Base-by-base conservation (phyloP, 1,140 invertebrate species). In the Drosophila nikananu region DNA sequence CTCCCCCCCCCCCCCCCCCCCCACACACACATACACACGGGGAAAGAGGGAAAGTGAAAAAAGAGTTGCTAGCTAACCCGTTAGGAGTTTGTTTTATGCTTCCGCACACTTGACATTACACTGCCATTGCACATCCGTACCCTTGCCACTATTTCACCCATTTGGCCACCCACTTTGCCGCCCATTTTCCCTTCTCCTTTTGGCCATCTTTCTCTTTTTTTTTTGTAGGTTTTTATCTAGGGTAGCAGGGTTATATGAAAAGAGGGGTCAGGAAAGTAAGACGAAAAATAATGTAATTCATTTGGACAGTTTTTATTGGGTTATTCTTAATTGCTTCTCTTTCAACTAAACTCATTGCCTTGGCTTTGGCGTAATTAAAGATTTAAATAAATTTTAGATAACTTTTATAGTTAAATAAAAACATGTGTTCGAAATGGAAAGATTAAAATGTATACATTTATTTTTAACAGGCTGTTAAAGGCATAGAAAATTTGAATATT, bases 81-180 rank as follows among this genome's bases (percentile, higher is more conserved):
- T 87, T 90, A 67, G 86, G 71, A 89, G 86, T 89, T 89, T 89
- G 81, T 86, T 90, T 89, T 89, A 89, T 89, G 86, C 86, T 81
- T 87, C 81, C 84, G 84, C 84, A 89, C 74, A 89, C 81, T 87
- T 83, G 81, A 89, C 84, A 89, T 87, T 89, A 89, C 84, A 62
- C 68, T 89, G 77, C 77, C 77, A 89, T 64, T 77, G 73, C 84
- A 65, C 68, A 81, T 81, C 70, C 76, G 54, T 57, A 57, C 54
- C 54, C 54, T 25, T 65, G 49, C 23, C 39, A 39, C 35, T 51
- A 30, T 23, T 57, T 39, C 32, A 13, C n/a, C 48, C 51, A 32
- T 25, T 44, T n/a, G 5, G 8, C 32, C 54, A 55, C 52, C 37
- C 25, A 17, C 30, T 23, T 30, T 48, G 35, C 12, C 27, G 15